Evolutionary conservation across 2,113 vertebrate genomes (phyloP).

Genomic region (Eclectus roratus): DNA sequence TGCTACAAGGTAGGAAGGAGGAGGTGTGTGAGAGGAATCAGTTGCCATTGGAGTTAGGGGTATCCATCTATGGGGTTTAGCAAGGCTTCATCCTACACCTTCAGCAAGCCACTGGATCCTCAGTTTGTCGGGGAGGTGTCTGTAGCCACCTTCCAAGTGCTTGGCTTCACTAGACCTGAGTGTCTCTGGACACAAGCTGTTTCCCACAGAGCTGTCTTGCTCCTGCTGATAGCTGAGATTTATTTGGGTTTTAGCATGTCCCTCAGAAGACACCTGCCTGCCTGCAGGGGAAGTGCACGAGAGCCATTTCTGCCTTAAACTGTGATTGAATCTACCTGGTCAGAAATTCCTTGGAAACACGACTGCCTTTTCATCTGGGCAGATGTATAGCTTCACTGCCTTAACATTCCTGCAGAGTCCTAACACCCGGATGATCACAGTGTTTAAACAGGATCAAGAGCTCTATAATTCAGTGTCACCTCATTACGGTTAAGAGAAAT

Average conservation of each 20-base stretch:
- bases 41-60: not conserved
- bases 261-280: not conserved
- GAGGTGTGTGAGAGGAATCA: not conserved
- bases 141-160: not conserved
- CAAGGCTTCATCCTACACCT: not conserved
- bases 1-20: not conserved
- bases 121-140: not conserved
- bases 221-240: not conserved
- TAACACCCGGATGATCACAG: not conserved
- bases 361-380: not conserved
- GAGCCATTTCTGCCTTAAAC: not conserved
- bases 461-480: not conserved
- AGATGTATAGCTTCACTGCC: not conserved
- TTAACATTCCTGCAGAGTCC: not conserved
- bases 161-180: not conserved
- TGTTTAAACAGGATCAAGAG: not conserved
- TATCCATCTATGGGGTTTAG: not conserved
- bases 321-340: not conserved
- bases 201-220: not conserved
- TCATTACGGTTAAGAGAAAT: not conserved
- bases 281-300: not conserved
- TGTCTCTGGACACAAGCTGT: not conserved
- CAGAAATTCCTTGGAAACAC: not conserved
- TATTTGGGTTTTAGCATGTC: not conserved
- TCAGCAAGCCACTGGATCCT: not conserved